Evolutionary conservation across 2,113 vertebrate genomes (phyloP).

Genomic region (Glaucomys volans): DNA sequence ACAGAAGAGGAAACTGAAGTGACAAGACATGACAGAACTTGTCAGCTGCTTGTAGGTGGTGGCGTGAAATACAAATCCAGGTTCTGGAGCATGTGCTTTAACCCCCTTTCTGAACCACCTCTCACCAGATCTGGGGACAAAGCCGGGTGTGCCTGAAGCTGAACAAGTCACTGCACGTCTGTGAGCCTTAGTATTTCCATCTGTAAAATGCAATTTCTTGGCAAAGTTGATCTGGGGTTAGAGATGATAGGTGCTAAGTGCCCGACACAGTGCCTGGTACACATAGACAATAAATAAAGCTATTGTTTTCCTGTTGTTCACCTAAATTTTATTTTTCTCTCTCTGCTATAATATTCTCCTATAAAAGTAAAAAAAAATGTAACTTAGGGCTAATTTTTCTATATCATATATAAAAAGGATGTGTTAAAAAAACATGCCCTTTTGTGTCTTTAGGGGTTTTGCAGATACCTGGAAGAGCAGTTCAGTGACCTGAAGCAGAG

Average conservation of each 20-base stretch:
- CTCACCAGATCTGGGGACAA: background rate
- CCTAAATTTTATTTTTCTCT: background rate
- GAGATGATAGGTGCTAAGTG: background rate
- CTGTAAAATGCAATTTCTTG: background rate
- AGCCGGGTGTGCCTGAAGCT: background rate
- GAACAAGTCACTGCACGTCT: background rate
- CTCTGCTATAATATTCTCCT: background rate
- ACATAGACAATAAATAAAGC: background rate
- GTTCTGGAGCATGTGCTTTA: background rate
- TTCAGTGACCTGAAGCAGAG: conserved; percentile 92
- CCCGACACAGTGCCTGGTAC: background rate
- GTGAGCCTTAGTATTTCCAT: background rate
- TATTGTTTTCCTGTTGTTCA: background rate
- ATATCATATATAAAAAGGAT: background rate
- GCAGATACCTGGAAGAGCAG: conserved; percentile 93
- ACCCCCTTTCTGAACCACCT: background rate
- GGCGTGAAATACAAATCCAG: background rate
- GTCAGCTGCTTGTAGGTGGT: background rate
- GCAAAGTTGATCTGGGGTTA: background rate
- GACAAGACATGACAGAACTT: background rate
- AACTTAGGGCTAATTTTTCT: background rate
- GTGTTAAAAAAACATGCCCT: background rate
- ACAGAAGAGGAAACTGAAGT: background rate
- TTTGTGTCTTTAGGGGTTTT: conserved; percentile 91
- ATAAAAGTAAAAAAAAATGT: background rate